phyloP scores from a whole-genome alignment of 2,113 vertebrate species.

The Dolichallabes microphthalmus region DNA sequence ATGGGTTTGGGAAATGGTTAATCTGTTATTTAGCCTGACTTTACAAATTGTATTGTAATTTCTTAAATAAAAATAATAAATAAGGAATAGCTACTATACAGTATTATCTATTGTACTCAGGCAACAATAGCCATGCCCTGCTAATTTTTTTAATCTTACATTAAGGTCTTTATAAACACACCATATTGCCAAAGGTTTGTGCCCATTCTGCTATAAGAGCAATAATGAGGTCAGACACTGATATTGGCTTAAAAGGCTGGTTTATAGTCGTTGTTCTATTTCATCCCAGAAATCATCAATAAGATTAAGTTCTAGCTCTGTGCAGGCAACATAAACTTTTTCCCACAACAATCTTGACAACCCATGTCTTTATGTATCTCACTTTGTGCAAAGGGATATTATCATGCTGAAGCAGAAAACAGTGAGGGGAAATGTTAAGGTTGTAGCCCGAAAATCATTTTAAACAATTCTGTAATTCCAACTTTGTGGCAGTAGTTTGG shows the following conservation, averaged over 20 bases:
- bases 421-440: no score
- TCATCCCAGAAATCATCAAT: neutral
- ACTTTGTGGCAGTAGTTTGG: neutral
- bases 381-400: neutral
- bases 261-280: neutral
- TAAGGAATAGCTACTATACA: no score
- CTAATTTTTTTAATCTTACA: no score
- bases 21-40: neutral
- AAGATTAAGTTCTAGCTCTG: neutral
- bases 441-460: no score
- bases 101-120: no score
- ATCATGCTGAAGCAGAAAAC: neutral
- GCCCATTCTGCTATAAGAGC: no score
- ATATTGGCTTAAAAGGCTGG: neutral
- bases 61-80: no score
- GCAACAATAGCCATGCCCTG: no score
- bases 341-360: neutral
- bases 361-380: neutral
- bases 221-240: no score
- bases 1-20: neutral
- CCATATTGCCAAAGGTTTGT: neutral
- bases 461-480: no score
- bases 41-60: neutral
- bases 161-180: no score
- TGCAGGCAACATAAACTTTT: neutral